Percentiles rank a stretch among this genome's conserved stretches.
phyloP scores from a whole-genome alignment of 2,113 vertebrate genomes.

The Sorex araneus region DNA sequence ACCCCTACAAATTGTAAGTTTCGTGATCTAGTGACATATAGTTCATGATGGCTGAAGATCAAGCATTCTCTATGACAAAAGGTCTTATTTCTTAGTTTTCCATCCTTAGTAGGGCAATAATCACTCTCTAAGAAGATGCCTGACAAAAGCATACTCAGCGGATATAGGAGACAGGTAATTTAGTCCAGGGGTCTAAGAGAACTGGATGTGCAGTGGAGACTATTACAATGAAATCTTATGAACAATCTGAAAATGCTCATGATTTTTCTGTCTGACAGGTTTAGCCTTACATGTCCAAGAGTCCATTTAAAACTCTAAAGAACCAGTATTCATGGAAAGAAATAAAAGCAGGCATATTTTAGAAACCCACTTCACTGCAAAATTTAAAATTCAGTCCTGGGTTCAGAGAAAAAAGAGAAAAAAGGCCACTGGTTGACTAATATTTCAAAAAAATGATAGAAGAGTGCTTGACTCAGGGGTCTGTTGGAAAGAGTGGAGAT shows the following conservation, averaged over 20 bases:
- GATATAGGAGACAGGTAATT: background rate
- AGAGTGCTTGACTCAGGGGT: background rate
- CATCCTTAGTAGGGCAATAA: background rate
- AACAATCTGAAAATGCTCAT: background rate
- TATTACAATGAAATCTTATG: background rate
- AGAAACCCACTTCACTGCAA: slow-evolving; percentile 30
- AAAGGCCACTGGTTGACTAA: background rate
- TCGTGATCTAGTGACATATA: background rate
- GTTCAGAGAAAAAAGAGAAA: background rate
- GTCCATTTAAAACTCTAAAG: background rate
- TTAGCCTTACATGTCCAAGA: slow-evolving; percentile 11
- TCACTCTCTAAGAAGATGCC: background rate
- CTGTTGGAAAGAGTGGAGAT: background rate
- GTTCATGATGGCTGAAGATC: background rate
- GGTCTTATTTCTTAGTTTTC: background rate
- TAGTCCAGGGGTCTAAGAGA: background rate
- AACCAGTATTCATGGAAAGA: background rate
- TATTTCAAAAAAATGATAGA: slow-evolving; percentile 1
- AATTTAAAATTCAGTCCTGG: background rate
- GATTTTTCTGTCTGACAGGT: slow-evolving; percentile 2
- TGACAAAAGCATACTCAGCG: slow-evolving; percentile 20
- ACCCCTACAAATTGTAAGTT: background rate
- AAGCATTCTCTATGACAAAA: background rate
- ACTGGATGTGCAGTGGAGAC: background rate
- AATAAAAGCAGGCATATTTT: slow-evolving; percentile 47